These are phyloP conservation scores for Drosophila sproati DNA, from an alignment of 1,140 invertebrate species.

Conservation along the genomic window DNA sequence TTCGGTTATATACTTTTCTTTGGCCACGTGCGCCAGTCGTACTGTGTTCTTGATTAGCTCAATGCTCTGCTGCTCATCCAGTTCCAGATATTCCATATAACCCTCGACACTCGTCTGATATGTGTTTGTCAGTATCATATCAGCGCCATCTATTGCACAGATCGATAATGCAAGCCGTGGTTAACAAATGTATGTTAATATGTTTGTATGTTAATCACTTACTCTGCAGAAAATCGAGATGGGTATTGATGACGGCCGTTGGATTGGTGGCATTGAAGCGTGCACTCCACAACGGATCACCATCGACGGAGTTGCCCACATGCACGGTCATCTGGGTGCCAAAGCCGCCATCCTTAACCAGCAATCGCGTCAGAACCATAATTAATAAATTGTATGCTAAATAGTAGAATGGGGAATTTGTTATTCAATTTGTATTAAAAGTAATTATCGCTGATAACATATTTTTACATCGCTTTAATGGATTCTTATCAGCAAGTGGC, in stretches of 20 bases:
- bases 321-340: slow-evolving; percentile 91
- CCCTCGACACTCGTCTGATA: slow-evolving; percentile 94
- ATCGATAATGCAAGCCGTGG: slow-evolving; percentile 25
- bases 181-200: slow-evolving; percentile 25
- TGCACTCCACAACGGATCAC: slow-evolving; percentile 93
- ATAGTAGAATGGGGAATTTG: neutral
- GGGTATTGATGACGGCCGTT: slow-evolving; percentile 90
- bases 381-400: slow-evolving; percentile 22
- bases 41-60: slow-evolving; percentile 90
- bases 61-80: slow-evolving; percentile 88
- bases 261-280: slow-evolving; percentile 90
- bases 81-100: slow-evolving; percentile 89
- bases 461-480: slow-evolving; percentile 26
- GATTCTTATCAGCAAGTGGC: slow-evolving; percentile 21
- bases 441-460: neutral
- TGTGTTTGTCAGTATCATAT: slow-evolving; percentile 94
- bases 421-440: neutral
- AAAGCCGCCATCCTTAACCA: slow-evolving; percentile 90
- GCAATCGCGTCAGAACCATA: slow-evolving; percentile 67
- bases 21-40: slow-evolving; percentile 86
- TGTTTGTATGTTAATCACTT: slow-evolving; percentile 24
- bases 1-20: slow-evolving; percentile 75
- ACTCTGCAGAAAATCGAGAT: slow-evolving; percentile 90
- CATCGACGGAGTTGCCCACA: slow-evolving; percentile 89
- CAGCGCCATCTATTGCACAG: slow-evolving; percentile 88